A percentile compares a stretch with the other conserved stretches of the same genome.
Evolutionary conservation across 1,140 invertebrate genomes (phyloP).

Genomic region (Drosophila pectinifera): DNA sequence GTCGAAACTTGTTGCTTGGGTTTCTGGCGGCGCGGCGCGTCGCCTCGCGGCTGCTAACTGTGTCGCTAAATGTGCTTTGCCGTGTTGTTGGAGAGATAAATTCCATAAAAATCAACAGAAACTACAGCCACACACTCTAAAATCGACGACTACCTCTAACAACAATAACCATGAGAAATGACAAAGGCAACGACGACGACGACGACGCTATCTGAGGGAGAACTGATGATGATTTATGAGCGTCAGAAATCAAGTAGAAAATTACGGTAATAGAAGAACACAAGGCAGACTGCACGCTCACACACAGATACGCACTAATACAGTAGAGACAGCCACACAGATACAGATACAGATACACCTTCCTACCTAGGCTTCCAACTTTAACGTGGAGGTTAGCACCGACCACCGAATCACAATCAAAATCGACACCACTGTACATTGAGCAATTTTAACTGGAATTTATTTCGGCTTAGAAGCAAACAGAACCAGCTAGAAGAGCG

Average conservation of each 20-base stretch:
- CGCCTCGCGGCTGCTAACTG: conserved; percentile 64
- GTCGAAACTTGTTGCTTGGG: conserved; percentile 47
- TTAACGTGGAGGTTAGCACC: conserved; percentile 14
- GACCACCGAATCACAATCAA: conserved; percentile 17
- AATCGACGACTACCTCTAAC: conserved; percentile 68
- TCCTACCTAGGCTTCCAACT: conserved; percentile 31
- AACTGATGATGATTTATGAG: conserved; percentile 84
- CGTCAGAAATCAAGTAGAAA: conserved; percentile 84
- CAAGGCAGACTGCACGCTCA: conserved; percentile 34
- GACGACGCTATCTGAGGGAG: conserved; percentile 70
- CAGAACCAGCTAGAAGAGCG: conserved; percentile 9
- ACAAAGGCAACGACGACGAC: conserved; percentile 45
- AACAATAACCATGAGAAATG: conserved; percentile 52
- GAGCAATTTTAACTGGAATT: conserved; percentile 71
- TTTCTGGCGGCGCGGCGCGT: conserved; percentile 3
- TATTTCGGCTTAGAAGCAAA: conserved; percentile 37
- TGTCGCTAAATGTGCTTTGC: conserved; percentile 71
- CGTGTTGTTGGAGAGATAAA: conserved; percentile 59
- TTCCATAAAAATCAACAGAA: conserved; percentile 67
- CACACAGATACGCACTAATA: background rate
- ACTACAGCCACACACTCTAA: conserved; percentile 46
- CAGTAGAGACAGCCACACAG: conserved; percentile 9
- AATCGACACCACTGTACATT: conserved; percentile 30
- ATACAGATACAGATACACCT: conserved; percentile 36
- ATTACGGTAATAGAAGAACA: conserved; percentile 81